Base-by-base conservation (phyloP, 2,113 vertebrate species). In the Xiphophorus hellerii region DNA sequence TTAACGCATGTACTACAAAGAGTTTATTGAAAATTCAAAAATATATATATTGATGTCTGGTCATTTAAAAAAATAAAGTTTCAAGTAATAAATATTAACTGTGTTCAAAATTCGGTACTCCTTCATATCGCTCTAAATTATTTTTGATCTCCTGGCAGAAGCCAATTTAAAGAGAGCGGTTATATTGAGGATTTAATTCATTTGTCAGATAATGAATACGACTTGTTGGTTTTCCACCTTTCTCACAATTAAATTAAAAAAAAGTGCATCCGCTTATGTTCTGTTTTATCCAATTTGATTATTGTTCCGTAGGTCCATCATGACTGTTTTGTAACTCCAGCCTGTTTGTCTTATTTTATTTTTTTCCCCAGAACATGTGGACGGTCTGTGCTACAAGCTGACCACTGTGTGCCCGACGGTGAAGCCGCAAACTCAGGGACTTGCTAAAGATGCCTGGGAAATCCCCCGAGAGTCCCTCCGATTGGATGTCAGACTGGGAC, bases 381-480 rank as follows among this genome's bases (percentile, higher is more conserved):
- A 99, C 74, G 98, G 98, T 60, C 94, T 99, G 71, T 99, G 98
- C 92, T 95, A 97, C 96, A 95, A 96, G 81, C 95, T 99, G 93
- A 99, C 97, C 30, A 94, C 95, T 10, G 97, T 99, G 79, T 99
- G 98, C 87, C 98, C 97, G 80, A 98, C 97, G 74, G 96, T 99
- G 91, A 99, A 99, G 94, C 98, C 98, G 39, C 97, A 99, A 93
- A 99, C 98, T 80, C 97, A 99, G 94, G 98, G 97, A 91, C 93
- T 99, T 54, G 97, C 98, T 71, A 99, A 97, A 92, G 98, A 99
- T 70, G 98, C 98, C 69, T 99, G 98, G 98, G 98, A 99, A 93
- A 99, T 99, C 81, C 98, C 98, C 39, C 94, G 98, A 73, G 97
- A 99, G 51, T 99, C 97, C 31, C 94, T 99, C 63, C 94, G 97